Evolutionary conservation across 2,797 vertebrate genomes (phyloP).

Genomic region (Varecia variegata): DNA sequence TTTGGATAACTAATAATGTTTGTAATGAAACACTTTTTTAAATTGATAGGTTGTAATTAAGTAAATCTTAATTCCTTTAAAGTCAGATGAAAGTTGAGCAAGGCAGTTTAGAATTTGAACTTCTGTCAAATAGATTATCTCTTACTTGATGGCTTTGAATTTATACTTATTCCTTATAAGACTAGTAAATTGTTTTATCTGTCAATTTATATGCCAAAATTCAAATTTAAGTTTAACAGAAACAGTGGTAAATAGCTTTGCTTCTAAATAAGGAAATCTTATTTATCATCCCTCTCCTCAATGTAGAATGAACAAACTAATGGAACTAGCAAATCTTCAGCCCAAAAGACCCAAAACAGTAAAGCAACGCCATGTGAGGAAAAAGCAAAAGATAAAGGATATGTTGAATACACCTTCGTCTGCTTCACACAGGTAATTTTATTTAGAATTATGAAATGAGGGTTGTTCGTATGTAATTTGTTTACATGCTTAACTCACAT

Average conservation of each 20-base stretch:
- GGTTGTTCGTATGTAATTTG: not conserved
- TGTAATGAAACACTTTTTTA: not conserved
- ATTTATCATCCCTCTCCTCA: not conserved
- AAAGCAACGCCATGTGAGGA: slow-evolving; percentile 90
- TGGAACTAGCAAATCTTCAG: slow-evolving; percentile 94
- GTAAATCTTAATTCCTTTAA: not conserved
- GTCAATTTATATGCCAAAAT: slow-evolving; percentile 37
- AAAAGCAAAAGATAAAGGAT: slow-evolving; percentile 95
- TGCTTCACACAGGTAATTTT: slow-evolving; percentile 89
- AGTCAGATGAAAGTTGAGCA: not conserved
- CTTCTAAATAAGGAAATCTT: not conserved
- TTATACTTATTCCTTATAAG: not conserved
- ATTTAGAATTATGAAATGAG: not conserved
- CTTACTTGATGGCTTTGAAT: not conserved
- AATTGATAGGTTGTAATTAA: not conserved
- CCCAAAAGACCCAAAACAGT: slow-evolving; percentile 92
- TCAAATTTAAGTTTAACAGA: not conserved
- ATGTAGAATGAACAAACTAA: slow-evolving; percentile 92
- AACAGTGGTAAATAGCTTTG: not conserved
- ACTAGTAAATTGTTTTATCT: slow-evolving; percentile 28
- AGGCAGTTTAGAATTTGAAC: not conserved
- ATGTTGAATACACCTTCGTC: slow-evolving; percentile 88
- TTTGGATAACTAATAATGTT: not conserved
- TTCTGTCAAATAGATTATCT: not conserved
- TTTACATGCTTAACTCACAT: not conserved